Percentiles rank a stretch among this genome's conserved stretches.
These are phyloP conservation scores for Muntiacus reevesi DNA, from an alignment of 2,113 vertebrate genomes.

Conservation along the genomic window DNA sequence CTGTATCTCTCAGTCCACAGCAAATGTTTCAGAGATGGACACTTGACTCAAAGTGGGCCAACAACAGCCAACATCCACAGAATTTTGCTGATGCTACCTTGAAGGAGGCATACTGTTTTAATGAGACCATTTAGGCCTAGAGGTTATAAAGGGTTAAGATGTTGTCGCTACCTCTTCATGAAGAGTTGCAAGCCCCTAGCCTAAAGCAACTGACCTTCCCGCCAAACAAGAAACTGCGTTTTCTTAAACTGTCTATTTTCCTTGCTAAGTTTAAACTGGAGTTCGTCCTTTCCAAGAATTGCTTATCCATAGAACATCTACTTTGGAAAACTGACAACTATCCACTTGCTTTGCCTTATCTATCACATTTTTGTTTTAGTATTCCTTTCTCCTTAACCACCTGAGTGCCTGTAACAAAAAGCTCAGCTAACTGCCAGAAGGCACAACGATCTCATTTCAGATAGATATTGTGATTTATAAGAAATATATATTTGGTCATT, in stretches of 20 bases:
- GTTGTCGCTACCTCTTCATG: not conserved
- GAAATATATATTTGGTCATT: not conserved
- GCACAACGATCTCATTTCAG: not conserved
- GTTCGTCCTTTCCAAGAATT: not conserved
- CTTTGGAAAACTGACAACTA: slow-evolving; percentile 1
- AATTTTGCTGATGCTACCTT: not conserved
- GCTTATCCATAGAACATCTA: not conserved
- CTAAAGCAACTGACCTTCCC: not conserved
- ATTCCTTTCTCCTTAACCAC: not conserved
- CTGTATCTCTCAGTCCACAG: not conserved
- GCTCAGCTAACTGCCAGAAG: not conserved
- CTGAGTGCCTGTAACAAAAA: not conserved
- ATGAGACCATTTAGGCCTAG: not conserved
- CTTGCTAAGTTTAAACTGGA: slow-evolving; percentile 11
- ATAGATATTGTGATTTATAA: not conserved
- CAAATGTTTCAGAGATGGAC: not conserved
- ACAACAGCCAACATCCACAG: not conserved
- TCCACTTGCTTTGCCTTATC: not conserved
- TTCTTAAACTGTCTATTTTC: not conserved
- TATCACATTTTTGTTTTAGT: not conserved
- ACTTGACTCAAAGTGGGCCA: not conserved
- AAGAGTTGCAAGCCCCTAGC: not conserved
- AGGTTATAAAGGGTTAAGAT: not conserved
- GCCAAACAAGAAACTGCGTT: not conserved
- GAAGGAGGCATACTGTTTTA: not conserved